Evolutionary conservation across 2,888 invertebrate species (phyloP), one percentile per base, ranked within the genome.

Genomic region (Melipona bicolor): DNA sequence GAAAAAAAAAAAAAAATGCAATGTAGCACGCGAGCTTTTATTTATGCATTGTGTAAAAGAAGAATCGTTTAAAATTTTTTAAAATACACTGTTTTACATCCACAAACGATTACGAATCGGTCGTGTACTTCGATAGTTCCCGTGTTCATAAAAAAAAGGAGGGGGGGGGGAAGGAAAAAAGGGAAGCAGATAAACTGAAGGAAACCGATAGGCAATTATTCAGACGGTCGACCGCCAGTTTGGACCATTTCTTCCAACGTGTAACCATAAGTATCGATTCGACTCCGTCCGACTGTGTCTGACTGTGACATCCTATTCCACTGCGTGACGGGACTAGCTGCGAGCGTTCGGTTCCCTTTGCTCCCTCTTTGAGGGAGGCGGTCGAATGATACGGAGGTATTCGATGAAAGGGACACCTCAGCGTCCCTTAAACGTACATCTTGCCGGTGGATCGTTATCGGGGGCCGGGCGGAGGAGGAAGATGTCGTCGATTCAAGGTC

Each of bases 231-330:
- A 9, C 9, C 61, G 27, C n/a, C 24, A 36, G 17, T 75, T 69
- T 61, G 17, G n/a, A 50, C 54, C 75, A 62, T 27, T 69, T 62
- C 64, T 27, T 61, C 24, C 9, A 17, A 61, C 21, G 0, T 13
- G 21, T 5, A 64, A 68, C 56, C 43, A 49, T 54, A 54, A 32
- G 50, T 84, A 84, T 84, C 75, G 74, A 79, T 79, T 78, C 24
- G 61, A 19, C n/a, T 19, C 19, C 67, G 59, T 36, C 62, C 17
- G 50, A 56, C 59, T 75, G 67, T 21, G 76, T 77, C 83, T 65
- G 73, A 73, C 83, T 77, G n/a, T 83, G 83, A 83, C 83, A 73
- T 73, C 36, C 83, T 77, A 77, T 83, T 83, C 49, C 77, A 77
- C 59, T 52, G 71, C 71, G 78, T 56, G 70, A 70, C 65, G 62